Conservation (phyloP, 2,797 vertebrate genomes). For the Fundulus diaphanus region DNA sequence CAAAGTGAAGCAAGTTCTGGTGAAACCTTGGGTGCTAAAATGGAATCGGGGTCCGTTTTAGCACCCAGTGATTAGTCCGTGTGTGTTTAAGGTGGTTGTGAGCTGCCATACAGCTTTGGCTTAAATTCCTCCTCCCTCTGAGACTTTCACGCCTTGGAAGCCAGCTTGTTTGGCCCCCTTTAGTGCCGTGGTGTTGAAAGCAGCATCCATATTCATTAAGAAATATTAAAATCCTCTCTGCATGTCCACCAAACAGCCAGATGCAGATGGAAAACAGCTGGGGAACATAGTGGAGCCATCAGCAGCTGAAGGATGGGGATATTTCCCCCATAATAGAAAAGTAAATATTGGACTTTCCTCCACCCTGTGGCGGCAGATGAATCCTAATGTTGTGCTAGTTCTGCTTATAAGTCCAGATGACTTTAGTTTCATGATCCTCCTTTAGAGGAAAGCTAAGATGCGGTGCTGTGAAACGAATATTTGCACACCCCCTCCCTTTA, state of each 20-base stretch:
- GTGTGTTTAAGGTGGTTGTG: neutral
- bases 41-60: neutral
- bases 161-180: neutral
- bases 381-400: neutral
- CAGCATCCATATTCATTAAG: neutral
- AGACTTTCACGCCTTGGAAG: neutral
- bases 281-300: neutral
- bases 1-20: neutral
- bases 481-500: neutral
- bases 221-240: constrained; percentile 5
- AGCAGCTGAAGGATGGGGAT: constrained; percentile 1
- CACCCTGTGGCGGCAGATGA: neutral
- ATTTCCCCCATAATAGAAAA: constrained; percentile 3
- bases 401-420: neutral
- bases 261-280: neutral
- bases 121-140: neutral
- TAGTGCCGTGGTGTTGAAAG: neutral
- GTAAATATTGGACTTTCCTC: constrained; percentile 1
- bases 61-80: neutral
- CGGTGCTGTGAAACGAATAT: neutral
- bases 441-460: neutral
- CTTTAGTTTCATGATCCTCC: neutral
- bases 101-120: neutral
- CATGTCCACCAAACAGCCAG: constrained; percentile 4
- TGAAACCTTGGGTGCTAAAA: too few relatives aligned